These are phyloP conservation scores for Labia minor DNA, from an alignment of 2,888 invertebrate species.

Conservation along the genomic window DNA sequence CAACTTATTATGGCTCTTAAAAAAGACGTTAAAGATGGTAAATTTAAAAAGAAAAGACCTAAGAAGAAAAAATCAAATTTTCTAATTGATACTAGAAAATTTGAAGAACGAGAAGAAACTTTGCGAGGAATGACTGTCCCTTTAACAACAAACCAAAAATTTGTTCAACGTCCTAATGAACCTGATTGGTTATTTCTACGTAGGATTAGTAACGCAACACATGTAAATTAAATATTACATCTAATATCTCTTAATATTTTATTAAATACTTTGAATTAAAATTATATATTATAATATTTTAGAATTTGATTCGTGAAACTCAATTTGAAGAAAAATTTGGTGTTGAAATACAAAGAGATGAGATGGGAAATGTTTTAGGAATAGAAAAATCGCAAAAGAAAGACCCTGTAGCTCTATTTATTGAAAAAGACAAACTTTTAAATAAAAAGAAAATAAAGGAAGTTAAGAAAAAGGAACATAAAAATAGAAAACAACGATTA, in stretches of 20 bases:
- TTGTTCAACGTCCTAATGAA: constrained; percentile 53
- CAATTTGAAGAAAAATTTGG: constrained; percentile 50
- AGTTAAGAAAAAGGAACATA: constrained; percentile 42
- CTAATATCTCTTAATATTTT: too few species aligned
- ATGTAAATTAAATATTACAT: too few species aligned
- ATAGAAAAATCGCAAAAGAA: constrained; percentile 40
- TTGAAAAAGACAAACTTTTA: constrained; percentile 33
- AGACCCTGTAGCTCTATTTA: constrained; percentile 41
- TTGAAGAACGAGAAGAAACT: constrained; percentile 26
- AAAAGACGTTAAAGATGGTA: constrained; percentile 21
- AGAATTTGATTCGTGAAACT: constrained; percentile 45
- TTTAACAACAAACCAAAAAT: constrained; percentile 42
- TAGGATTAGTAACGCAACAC: constrained; percentile 53
- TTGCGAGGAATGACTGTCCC: constrained; percentile 32
- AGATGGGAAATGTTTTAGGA: constrained; percentile 41
- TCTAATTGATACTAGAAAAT: constrained; percentile 32
- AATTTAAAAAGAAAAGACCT: constrained; percentile 23
- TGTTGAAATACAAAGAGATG: constrained; percentile 46
- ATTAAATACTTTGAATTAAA: neutral
- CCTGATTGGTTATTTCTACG: constrained; percentile 49
- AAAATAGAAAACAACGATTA: constrained; percentile 39
- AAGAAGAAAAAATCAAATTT: constrained; percentile 21
- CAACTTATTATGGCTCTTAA: constrained; percentile 28
- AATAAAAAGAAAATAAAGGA: constrained; percentile 22
- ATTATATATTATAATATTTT: neutral